Conservation (phyloP, 2,113 vertebrate genomes). For the Hemicordylus capensis region DNA sequence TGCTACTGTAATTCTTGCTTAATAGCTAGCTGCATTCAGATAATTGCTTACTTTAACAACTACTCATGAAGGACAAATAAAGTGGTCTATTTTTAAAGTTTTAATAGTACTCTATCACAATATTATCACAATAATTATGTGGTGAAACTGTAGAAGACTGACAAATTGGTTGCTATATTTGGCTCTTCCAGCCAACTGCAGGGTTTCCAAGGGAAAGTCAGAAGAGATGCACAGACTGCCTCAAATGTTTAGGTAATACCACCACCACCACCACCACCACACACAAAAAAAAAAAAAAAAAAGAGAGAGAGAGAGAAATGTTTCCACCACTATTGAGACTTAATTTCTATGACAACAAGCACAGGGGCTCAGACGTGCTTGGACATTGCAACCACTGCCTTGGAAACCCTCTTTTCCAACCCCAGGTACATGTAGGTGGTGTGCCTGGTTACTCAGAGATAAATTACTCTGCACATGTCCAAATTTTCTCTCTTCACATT, state of each 20-base stretch:
- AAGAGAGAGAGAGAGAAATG: too few species aligned
- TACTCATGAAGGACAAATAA: constrained; percentile 40
- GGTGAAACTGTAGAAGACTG: neutral
- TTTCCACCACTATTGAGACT: neutral
- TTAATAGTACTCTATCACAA: neutral
- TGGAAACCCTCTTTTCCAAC: neutral
- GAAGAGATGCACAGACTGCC: constrained; percentile 45
- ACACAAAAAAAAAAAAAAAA: too few species aligned
- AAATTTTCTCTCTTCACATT: neutral
- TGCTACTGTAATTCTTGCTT: neutral
- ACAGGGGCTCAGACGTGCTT: neutral
- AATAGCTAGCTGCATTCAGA: constrained; percentile 26
- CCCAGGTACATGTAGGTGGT: neutral
- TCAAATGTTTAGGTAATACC: constrained; percentile 20
- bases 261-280: too few species aligned
- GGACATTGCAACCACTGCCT: neutral
- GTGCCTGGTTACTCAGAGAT: neutral
- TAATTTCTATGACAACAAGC: neutral
- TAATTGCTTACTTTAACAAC: constrained; percentile 53
- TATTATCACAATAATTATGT: neutral
- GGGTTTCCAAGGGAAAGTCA: neutral
- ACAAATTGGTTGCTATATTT: constrained; percentile 39
- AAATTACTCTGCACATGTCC: neutral
- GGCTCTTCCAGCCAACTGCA: constrained; percentile 46
- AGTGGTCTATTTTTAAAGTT: neutral